Percentiles rank a stretch among this genome's conserved stretches.
These are phyloP conservation scores for Sakesphorus luctuosus DNA, from an alignment of 2,113 vertebrate species.

Conservation along the genomic window DNA sequence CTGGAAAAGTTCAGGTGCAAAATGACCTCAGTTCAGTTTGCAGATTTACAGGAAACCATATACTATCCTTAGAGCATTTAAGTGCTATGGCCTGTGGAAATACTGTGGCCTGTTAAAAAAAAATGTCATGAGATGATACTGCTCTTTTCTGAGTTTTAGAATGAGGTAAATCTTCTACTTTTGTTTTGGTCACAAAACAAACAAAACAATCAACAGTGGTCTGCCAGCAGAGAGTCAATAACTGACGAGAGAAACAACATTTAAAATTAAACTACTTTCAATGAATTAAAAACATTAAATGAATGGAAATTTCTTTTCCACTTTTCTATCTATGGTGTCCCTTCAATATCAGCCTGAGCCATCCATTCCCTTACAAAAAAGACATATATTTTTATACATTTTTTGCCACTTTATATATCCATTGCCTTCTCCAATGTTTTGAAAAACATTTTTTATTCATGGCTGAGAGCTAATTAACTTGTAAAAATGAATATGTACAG, in stretches of 20 bases:
- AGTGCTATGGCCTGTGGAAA: slow-evolving; percentile 21
- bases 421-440: neutral
- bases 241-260: neutral
- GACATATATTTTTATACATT: neutral
- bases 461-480: neutral
- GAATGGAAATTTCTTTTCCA: neutral
- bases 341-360: neutral
- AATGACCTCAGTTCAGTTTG: slow-evolving; percentile 59
- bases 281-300: neutral
- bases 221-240: neutral
- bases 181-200: neutral
- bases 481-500: neutral
- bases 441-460: neutral
- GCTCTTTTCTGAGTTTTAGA: neutral
- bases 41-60: slow-evolving; percentile 67
- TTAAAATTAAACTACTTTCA: neutral
- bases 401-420: neutral
- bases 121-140: neutral
- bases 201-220: neutral
- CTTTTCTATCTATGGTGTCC: neutral
- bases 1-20: slow-evolving; percentile 70
- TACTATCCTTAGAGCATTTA: slow-evolving; percentile 25
- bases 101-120: neutral
- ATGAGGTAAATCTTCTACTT: neutral
- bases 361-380: neutral